phyloP scores from a whole-genome alignment of 2,888 invertebrate genomes.

The Tinea trinotella region DNA sequence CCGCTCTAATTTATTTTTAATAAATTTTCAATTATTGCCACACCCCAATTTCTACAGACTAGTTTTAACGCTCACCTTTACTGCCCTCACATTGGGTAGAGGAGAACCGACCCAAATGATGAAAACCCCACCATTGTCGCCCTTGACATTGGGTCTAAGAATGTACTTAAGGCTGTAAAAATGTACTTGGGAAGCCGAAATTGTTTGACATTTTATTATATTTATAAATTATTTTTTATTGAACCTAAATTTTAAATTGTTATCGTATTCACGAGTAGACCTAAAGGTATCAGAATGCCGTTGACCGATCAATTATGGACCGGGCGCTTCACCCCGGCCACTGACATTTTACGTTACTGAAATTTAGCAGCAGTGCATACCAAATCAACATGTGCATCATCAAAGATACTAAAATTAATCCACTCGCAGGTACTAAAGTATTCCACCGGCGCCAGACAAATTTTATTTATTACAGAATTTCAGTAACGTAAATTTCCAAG shows the following conservation, averaged over 20 bases:
- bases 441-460: neutral
- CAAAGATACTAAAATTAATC: constrained; percentile 40
- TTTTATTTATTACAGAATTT: neutral
- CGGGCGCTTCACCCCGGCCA: constrained; percentile 34
- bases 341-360: constrained; percentile 53
- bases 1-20: too few relatives aligned
- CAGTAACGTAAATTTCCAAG: too few relatives aligned
- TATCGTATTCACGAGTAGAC: constrained; percentile 25
- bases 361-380: constrained; percentile 35
- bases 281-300: constrained; percentile 41
- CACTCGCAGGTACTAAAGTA: constrained; percentile 1
- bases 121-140: too few relatives aligned
- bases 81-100: too few relatives aligned
- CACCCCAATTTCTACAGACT: too few relatives aligned
- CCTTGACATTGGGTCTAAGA: too few relatives aligned
- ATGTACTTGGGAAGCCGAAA: too few relatives aligned
- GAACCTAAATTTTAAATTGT: neutral
- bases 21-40: too few relatives aligned
- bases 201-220: too few relatives aligned
- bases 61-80: too few relatives aligned
- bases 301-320: constrained; percentile 54
- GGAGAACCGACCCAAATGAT: too few relatives aligned
- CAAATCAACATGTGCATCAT: constrained; percentile 31
- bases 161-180: too few relatives aligned
- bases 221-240: neutral